phyloP scores from a whole-genome alignment of 2,797 vertebrate species.

The Oryzias sinensis region DNA sequence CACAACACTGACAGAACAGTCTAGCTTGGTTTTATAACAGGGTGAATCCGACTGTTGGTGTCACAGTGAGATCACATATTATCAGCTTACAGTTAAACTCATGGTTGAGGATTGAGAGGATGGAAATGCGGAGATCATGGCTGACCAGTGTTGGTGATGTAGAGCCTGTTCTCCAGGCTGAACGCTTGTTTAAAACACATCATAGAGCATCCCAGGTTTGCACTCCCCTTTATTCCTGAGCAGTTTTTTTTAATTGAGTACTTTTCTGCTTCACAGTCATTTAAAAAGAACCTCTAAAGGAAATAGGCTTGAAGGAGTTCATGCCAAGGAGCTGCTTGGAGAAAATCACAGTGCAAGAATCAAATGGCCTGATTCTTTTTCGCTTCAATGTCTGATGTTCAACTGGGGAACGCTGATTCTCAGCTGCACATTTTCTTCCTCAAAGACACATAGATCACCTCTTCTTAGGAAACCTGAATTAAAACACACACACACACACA shows the following conservation, averaged over 20 bases:
- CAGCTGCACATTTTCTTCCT: slow-evolving; percentile 10
- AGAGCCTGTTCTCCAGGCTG: slow-evolving; percentile 33
- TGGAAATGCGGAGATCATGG: slow-evolving; percentile 47
- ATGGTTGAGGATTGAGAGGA: slow-evolving; percentile 48
- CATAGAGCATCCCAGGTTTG: slow-evolving; percentile 28
- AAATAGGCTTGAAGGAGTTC: slow-evolving; percentile 19
- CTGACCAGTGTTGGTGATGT: slow-evolving; percentile 58
- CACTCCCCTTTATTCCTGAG: slow-evolving; percentile 1
- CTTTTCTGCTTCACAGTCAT: slow-evolving; percentile 12
- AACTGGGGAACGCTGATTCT: slow-evolving; percentile 11
- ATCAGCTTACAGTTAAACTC: slow-evolving; percentile 60
- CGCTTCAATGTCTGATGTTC: slow-evolving; percentile 10
- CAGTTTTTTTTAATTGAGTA: slow-evolving; percentile 9
- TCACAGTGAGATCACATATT: slow-evolving; percentile 58
- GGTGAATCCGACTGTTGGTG: slow-evolving; percentile 41
- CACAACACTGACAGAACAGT: slow-evolving; percentile 33
- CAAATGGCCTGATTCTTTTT: slow-evolving; percentile 13
- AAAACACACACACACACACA: slow-evolving; percentile 21
- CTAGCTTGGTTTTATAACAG: slow-evolving; percentile 41
- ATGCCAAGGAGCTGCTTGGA: slow-evolving; percentile 14
- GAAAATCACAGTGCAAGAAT: slow-evolving; percentile 5
- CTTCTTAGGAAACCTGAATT: slow-evolving; percentile 36
- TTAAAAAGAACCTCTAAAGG: too few species aligned
- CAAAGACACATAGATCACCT: slow-evolving; percentile 9
- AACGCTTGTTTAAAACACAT: slow-evolving; percentile 29